phyloP scores from a whole-genome alignment of 2,113 vertebrate species.

The Rhinolophus sinicus region DNA sequence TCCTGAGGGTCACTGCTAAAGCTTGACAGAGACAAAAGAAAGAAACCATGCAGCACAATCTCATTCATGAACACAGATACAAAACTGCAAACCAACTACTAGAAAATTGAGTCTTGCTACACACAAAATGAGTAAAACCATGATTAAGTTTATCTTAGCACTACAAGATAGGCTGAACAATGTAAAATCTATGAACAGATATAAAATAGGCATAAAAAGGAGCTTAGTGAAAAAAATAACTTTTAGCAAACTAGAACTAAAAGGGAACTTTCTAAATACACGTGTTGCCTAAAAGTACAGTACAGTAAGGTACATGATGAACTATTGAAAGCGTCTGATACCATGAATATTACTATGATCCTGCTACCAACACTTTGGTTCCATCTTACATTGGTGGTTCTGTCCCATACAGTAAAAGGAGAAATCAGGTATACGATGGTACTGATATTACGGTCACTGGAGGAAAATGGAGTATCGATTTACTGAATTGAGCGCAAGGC shows the following conservation, averaged over 20 bases:
- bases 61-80: neutral
- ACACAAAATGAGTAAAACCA: neutral
- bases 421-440: neutral
- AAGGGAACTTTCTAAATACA: neutral
- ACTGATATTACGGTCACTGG: neutral
- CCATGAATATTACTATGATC: neutral
- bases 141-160: neutral
- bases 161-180: neutral
- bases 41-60: neutral
- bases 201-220: neutral
- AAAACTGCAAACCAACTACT: neutral
- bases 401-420: neutral
- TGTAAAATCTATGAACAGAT: neutral
- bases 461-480: no score
- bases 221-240: neutral
- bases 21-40: neutral
- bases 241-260: neutral
- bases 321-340: neutral
- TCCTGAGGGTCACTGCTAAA: neutral
- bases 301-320: neutral
- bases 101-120: neutral
- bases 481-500: no score
- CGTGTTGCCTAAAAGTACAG: neutral
- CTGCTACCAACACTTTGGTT: neutral
- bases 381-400: neutral